Evolutionary conservation across 2,888 invertebrate genomes (phyloP).

Genomic region (Julus scandinavius): DNA sequence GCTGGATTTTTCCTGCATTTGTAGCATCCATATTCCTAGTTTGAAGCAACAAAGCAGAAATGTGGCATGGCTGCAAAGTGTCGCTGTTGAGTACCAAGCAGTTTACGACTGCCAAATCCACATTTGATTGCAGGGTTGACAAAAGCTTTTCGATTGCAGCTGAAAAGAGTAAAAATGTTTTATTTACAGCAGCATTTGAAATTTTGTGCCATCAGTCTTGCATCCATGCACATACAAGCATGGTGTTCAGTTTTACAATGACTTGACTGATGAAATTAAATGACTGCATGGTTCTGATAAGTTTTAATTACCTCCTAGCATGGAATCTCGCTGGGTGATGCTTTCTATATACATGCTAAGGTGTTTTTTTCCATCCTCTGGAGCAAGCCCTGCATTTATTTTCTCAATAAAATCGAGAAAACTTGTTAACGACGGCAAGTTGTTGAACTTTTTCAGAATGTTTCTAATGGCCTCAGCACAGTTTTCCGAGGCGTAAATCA

Average conservation of each 20-base stretch:
- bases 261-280: neutral
- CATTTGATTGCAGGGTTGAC: neutral
- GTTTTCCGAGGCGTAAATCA: neutral
- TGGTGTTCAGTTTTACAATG: too few relatives aligned
- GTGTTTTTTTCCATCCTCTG: neutral
- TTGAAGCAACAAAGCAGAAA: neutral
- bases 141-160: neutral
- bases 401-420: neutral
- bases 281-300: too few relatives aligned
- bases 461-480: neutral
- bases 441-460: neutral
- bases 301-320: neutral
- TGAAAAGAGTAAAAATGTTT: neutral
- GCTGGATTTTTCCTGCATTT: neutral
- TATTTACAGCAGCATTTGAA: neutral
- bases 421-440: neutral
- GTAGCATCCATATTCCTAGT: neutral
- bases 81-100: constrained; percentile 3
- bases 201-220: too few relatives aligned
- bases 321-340: neutral
- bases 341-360: neutral
- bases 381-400: neutral
- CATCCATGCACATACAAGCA: neutral
- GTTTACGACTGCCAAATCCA: neutral
- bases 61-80: neutral